Percentiles rank a stretch among this genome's conserved stretches.
These are phyloP conservation scores for Carassius auratus DNA, from an alignment of 2,113 vertebrate species.

Conservation along the genomic window DNA sequence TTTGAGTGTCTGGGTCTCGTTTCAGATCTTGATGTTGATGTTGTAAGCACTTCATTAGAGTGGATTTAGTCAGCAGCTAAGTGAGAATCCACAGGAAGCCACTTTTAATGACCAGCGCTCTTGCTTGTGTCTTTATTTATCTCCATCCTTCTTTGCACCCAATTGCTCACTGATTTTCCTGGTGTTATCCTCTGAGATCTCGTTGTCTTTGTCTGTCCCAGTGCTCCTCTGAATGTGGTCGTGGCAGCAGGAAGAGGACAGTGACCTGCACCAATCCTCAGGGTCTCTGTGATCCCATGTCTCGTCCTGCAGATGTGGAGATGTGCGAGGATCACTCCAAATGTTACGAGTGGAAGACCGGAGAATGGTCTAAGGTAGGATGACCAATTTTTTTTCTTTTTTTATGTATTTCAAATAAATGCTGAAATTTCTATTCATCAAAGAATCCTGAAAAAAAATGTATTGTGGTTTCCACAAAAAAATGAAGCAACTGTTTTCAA, in stretches of 20 bases:
- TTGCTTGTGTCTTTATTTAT: background rate
- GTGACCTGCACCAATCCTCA: slow-evolving; percentile 89
- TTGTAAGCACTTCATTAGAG: slow-evolving; percentile 51
- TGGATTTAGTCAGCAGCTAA: slow-evolving; percentile 36
- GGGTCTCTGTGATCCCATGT: slow-evolving; percentile 85
- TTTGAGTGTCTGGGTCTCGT: background rate
- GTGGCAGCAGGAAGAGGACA: slow-evolving; percentile 81
- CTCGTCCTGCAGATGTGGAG: slow-evolving; percentile 81
- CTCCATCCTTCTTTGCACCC: slow-evolving; percentile 1
- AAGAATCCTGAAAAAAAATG: background rate
- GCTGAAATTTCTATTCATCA: background rate
- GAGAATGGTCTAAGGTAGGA: slow-evolving; percentile 94
- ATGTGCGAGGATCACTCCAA: slow-evolving; percentile 86
- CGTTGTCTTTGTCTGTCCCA: slow-evolving; percentile 57
- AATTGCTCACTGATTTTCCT: slow-evolving; percentile 1
- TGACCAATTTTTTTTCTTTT: no score
- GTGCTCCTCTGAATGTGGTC: slow-evolving; percentile 91
- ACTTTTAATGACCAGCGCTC: slow-evolving; percentile 38
- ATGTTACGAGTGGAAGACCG: slow-evolving; percentile 95
- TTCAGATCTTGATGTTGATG: slow-evolving; percentile 72
- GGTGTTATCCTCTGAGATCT: background rate
- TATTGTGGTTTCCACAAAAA: background rate
- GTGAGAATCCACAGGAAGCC: slow-evolving; percentile 38
- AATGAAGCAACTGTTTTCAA: background rate
- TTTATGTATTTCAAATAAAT: no score